phyloP scores from a whole-genome alignment of 2,113 vertebrate genomes.

The Taurulus bubalis region DNA sequence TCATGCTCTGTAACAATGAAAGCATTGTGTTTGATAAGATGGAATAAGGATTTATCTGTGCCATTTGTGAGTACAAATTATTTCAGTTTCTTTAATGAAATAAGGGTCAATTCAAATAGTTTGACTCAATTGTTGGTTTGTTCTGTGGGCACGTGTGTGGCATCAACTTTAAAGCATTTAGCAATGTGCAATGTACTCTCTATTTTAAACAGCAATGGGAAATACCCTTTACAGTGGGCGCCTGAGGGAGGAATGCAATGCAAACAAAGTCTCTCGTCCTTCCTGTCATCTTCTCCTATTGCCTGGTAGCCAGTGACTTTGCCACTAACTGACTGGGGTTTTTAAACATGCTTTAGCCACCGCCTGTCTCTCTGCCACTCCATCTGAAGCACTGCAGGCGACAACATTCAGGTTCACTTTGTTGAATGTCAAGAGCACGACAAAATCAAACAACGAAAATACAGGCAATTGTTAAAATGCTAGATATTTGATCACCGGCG shows the following conservation, averaged over 20 bases:
- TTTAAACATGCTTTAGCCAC: conserved; percentile 8
- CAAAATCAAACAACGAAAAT: conserved; percentile 1
- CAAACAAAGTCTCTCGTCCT: conserved; percentile 59
- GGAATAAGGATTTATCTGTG: conserved; percentile 11
- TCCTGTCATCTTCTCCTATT: conserved; percentile 59
- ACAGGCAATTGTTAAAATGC: background rate
- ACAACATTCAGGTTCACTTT: conserved; percentile 16
- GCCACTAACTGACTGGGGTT: conserved; percentile 17
- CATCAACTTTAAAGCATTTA: conserved; percentile 24
- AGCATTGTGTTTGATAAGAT: conserved; percentile 14
- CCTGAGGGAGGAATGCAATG: conserved; percentile 52
- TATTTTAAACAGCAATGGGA: conserved; percentile 41
- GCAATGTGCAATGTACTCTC: conserved; percentile 21
- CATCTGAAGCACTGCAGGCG: conserved; percentile 4
- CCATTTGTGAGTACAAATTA: conserved; percentile 15
- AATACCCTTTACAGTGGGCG: conserved; percentile 45
- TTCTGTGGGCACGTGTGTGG: background rate
- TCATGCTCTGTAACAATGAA: conserved; percentile 23
- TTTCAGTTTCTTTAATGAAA: conserved; percentile 32
- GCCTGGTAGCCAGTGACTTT: conserved; percentile 46
- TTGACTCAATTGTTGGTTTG: conserved; percentile 21
- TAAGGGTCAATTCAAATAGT: conserved; percentile 13
- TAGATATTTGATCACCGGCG: conserved; percentile 7
- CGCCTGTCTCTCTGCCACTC: conserved; percentile 15
- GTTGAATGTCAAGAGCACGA: background rate